These are phyloP conservation scores for Drosophila buzzatii DNA, from an alignment of 2,888 invertebrate species.

Conservation along the genomic window DNA sequence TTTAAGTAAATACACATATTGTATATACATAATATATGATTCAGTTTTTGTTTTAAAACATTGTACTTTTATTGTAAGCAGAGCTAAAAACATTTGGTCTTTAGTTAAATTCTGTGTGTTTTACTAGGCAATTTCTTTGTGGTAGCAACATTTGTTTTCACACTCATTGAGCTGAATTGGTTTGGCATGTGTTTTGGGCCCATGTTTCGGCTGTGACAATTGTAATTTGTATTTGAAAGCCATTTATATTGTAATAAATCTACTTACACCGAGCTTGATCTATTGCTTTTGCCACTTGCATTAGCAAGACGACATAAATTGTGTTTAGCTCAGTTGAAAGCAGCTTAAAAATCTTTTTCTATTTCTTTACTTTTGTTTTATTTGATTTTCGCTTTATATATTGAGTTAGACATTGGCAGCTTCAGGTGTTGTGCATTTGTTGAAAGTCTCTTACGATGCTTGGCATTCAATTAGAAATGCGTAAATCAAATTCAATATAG, in stretches of 20 bases:
- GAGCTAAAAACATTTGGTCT: slow-evolving; percentile 25
- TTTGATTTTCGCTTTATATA: slow-evolving; percentile 27
- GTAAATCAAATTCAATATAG: slow-evolving; percentile 44
- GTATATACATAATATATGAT: background rate
- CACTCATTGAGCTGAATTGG: slow-evolving; percentile 52
- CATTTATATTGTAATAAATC: slow-evolving; percentile 54
- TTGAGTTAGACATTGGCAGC: slow-evolving; percentile 11
- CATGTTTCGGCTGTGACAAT: slow-evolving; percentile 36
- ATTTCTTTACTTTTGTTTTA: background rate
- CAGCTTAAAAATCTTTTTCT: slow-evolving; percentile 5
- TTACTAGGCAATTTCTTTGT: slow-evolving; percentile 37
- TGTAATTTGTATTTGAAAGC: slow-evolving; percentile 55
- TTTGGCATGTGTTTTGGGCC: slow-evolving; percentile 12
- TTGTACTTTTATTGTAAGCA: slow-evolving; percentile 37
- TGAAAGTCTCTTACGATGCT: slow-evolving; percentile 22
- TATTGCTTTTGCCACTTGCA: slow-evolving; percentile 19
- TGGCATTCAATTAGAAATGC: slow-evolving; percentile 30
- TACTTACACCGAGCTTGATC: slow-evolving; percentile 33
- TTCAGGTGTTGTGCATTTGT: slow-evolving; percentile 10
- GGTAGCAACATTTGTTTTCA: slow-evolving; percentile 7
- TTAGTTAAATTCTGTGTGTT: slow-evolving; percentile 32
- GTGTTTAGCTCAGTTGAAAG: background rate
- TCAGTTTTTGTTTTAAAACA: slow-evolving; percentile 31
- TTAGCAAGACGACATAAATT: slow-evolving; percentile 4
- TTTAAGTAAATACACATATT: too few species aligned